These are phyloP conservation scores for Microchrysa polita DNA, from an alignment of 2,888 invertebrate species.

Conservation along the genomic window DNA sequence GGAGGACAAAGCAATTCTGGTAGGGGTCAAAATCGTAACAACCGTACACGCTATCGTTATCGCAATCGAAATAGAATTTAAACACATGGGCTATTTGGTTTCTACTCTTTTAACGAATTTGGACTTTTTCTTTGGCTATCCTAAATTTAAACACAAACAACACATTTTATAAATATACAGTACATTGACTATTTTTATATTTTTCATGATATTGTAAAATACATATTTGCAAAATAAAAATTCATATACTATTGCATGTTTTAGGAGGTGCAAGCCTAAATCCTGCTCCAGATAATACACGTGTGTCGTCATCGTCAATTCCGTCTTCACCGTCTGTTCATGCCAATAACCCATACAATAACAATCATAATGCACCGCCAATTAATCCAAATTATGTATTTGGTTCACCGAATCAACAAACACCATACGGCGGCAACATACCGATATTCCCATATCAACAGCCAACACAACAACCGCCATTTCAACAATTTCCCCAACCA, in stretches of 20 bases:
- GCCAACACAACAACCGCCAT: constrained; percentile 61
- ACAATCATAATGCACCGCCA: constrained; percentile 51
- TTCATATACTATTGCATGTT: constrained; percentile 63
- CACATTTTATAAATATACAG: not conserved
- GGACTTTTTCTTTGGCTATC: not conserved
- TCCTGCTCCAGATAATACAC: constrained; percentile 61
- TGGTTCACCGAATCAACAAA: constrained; percentile 60
- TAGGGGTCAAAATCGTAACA: constrained; percentile 29
- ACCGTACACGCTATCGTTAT: constrained; percentile 29
- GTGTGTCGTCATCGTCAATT: constrained; percentile 60
- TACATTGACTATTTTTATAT: constrained; percentile 6
- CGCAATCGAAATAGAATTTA: constrained; percentile 26
- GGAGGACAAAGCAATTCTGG: constrained; percentile 41
- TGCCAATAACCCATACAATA: constrained; percentile 37
- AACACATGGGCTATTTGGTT: not conserved
- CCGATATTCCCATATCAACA: constrained; percentile 62
- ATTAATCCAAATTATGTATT: constrained; percentile 64
- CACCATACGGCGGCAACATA: constrained; percentile 58
- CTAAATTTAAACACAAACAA: constrained; percentile 1
- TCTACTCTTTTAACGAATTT: not conserved
- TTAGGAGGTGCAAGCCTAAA: constrained; percentile 62
- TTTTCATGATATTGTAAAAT: constrained; percentile 28
- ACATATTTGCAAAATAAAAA: constrained; percentile 34
- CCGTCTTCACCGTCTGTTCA: constrained; percentile 60
- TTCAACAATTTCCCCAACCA: constrained; percentile 64